These are phyloP conservation scores for Vicugna pacos DNA, from an alignment of 2,113 vertebrate genomes.

Conservation along the genomic window DNA sequence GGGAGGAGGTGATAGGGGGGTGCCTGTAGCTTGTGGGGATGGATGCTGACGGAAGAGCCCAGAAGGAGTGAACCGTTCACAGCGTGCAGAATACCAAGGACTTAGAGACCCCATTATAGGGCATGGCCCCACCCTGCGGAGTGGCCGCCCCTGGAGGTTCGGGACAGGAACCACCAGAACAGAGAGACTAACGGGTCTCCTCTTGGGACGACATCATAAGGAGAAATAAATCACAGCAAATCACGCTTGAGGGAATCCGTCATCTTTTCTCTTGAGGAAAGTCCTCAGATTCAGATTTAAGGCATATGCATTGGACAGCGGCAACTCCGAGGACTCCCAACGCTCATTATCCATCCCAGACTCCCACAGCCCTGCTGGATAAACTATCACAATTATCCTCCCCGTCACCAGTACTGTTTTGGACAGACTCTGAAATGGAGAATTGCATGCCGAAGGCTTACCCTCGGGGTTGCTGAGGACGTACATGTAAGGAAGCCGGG, in stretches of 20 bases:
- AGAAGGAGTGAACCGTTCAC: conserved; percentile 79
- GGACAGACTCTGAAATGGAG: background rate
- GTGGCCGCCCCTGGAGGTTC: conserved; percentile 50
- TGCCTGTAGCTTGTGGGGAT: conserved; percentile 84
- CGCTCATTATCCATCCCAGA: background rate
- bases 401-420: background rate
- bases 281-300: background rate
- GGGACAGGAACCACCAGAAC: conserved; percentile 61
- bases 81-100: conserved; percentile 65
- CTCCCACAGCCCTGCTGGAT: background rate
- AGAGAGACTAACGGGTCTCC: conserved; percentile 78
- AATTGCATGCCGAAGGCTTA: background rate
- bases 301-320: background rate
- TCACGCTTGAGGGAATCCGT: background rate
- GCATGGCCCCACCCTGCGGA: conserved; percentile 52
- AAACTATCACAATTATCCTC: background rate
- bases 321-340: too few relatives aligned
- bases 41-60: conserved; percentile 81
- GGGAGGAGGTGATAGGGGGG: conserved; percentile 84
- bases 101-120: conserved; percentile 68
- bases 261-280: background rate
- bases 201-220: conserved; percentile 75
- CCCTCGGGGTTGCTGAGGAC: background rate
- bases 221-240: conserved; percentile 71
- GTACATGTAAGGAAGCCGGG: background rate